Evolutionary conservation across 2,888 invertebrate species (phyloP).

Genomic region (Copidosoma aretas): DNA sequence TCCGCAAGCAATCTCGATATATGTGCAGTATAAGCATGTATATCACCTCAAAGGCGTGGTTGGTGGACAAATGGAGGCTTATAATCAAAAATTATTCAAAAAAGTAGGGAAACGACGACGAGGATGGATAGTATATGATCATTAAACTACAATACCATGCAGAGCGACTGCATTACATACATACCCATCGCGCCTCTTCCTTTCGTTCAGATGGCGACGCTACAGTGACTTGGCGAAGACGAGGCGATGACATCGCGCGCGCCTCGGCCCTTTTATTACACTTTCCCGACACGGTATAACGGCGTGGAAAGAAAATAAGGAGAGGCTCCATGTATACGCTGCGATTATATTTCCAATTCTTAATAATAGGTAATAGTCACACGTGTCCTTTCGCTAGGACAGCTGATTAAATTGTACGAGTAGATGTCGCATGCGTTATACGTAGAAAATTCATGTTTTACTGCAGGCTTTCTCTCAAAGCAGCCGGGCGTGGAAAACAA

Average conservation of each 20-base stretch:
- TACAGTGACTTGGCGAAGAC: conserved; percentile 18
- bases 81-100: conserved; percentile 39
- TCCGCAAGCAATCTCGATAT: no score
- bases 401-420: conserved; percentile 44
- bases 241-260: neutral
- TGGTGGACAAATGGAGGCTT: conserved; percentile 33
- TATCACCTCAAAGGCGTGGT: no score
- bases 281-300: neutral
- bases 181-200: conserved; percentile 26
- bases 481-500: conserved; percentile 42
- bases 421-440: conserved; percentile 48
- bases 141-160: no score
- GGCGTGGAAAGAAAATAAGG: neutral
- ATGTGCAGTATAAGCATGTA: no score
- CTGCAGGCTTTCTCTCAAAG: conserved; percentile 27
- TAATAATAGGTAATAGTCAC: conserved; percentile 52
- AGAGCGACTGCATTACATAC: no score
- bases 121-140: conserved; percentile 13
- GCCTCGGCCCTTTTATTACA: neutral
- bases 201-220: conserved; percentile 23
- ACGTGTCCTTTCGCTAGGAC: conserved; percentile 45
- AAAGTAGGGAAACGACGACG: conserved; percentile 4
- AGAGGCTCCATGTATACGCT: no score
- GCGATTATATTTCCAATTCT: conserved; percentile 48
- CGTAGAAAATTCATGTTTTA: conserved; percentile 34